These are phyloP conservation scores for Caloenas nicobarica DNA, from an alignment of 2,113 vertebrate species.

Conservation along the genomic window DNA sequence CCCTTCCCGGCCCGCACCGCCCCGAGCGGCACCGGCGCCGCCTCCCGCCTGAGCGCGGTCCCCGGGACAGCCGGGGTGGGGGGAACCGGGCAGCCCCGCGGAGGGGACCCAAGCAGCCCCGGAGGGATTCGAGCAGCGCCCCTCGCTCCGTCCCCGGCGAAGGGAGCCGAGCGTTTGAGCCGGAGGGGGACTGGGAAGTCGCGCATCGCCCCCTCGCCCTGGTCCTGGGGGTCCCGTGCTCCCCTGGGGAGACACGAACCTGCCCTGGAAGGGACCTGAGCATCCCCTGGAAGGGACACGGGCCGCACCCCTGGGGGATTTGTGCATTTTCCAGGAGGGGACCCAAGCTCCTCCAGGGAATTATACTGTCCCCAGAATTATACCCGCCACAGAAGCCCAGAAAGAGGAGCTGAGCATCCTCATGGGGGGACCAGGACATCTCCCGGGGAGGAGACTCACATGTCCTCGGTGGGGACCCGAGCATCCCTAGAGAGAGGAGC, in stretches of 20 bases:
- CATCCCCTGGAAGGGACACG: neutral
- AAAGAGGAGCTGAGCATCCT: neutral
- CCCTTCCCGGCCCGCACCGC: constrained; percentile 40
- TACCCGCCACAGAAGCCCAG: too few species aligned
- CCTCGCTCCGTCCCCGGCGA: too few species aligned
- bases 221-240: neutral
- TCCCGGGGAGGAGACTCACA: neutral
- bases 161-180: accelerated
- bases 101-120: too few species aligned
- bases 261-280: neutral
- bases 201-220: neutral
- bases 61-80: neutral
- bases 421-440: accelerated
- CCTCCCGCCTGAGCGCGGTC: constrained; percentile 4
- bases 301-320: too few species aligned
- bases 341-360: neutral
- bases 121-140: neutral
- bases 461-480: accelerated
- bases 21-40: constrained; percentile 51
- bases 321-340: neutral
- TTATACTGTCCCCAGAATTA: neutral
- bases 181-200: neutral
- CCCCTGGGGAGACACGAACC: accelerated
- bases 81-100: accelerated
- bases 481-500: neutral